phyloP scores from a whole-genome alignment of 2,888 invertebrate genomes.

The Pammene aurita region DNA sequence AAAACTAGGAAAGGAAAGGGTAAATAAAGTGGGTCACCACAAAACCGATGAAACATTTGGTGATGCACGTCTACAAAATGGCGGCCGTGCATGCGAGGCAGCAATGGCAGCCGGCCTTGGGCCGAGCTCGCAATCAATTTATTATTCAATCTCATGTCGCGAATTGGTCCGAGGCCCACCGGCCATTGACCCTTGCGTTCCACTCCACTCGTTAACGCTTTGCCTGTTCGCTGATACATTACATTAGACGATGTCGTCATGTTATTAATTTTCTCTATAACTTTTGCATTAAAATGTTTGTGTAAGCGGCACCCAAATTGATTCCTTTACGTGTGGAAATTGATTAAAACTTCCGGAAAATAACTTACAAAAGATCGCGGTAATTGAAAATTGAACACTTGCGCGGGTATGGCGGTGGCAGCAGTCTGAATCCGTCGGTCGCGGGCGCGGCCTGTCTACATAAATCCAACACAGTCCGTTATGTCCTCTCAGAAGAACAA shows the following conservation, averaged over 20 bases:
- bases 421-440: constrained; percentile 43
- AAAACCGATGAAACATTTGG: constrained; percentile 55
- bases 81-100: constrained; percentile 62
- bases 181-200: constrained; percentile 72
- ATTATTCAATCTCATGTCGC: constrained; percentile 83
- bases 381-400: constrained; percentile 39
- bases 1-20: background rate
- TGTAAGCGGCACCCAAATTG: constrained; percentile 26
- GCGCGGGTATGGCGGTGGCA: constrained; percentile 16
- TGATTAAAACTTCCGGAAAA: constrained; percentile 31
- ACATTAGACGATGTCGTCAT: constrained; percentile 46
- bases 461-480: constrained; percentile 79
- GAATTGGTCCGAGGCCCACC: constrained; percentile 81
- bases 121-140: constrained; percentile 77
- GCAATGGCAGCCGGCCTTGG: constrained; percentile 79
- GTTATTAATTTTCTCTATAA: constrained; percentile 23
- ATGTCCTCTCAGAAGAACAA: constrained; percentile 77
- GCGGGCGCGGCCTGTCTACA: constrained; percentile 59
- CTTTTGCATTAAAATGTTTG: constrained; percentile 15
- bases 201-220: constrained; percentile 60
- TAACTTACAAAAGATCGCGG: constrained; percentile 30
- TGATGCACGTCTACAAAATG: constrained; percentile 70
- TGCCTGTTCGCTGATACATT: constrained; percentile 52
- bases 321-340: constrained; percentile 27
- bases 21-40: constrained; percentile 54